Evolutionary conservation across 2,888 invertebrate species (phyloP), one percentile per base, ranked within the genome.

Genomic region (Glaucopsyche alexis): DNA sequence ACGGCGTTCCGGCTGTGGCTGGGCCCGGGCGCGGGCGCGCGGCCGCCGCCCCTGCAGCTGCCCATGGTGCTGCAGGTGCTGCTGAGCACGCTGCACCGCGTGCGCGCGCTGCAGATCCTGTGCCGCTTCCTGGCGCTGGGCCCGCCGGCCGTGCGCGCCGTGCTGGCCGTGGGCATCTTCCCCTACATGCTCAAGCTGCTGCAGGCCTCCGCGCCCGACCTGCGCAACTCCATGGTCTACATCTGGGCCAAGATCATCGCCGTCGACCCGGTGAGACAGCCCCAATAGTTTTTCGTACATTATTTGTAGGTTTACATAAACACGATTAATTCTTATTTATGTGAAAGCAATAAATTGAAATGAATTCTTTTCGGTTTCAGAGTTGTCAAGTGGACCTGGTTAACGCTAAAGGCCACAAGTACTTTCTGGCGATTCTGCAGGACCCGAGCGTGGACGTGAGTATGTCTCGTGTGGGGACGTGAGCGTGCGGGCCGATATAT

Each of bases 211-310:
- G 98, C 98, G 4, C 95, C 95, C 80, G 99, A 99, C 87, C 93
- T 99, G 79, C 94, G 99, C 74, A 97, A 98, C 8, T 94, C 98
- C 75, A 94, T 99, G 80, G 98, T 99, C 66, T 99, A 99, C 88
- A 99, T 99, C 80, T 99, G 99, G 99, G 99, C 99, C 19, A 99
- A 99, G 93, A 99, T 99, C 81, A 93, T 99, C 74, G 98, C 99
- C 47, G 98, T 99, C 7, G 99, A 99, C 87, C 96, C 96, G 85
- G 98, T 97, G 83, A 94, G 95, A 40, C 5, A 5, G 2, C 50
- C 29, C 2, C 0, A 49, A 19, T 14, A 16, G 14, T 45, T 16
- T 55, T 13, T 16, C n/a, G 8, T 16, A 52, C 16, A 29, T 29
- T 1, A 29, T 4, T 5, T 42, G 42, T 42, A 42, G 42, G 42